Conservation (phyloP, 2,113 vertebrate genomes). For the Amazona guildingii region DNA sequence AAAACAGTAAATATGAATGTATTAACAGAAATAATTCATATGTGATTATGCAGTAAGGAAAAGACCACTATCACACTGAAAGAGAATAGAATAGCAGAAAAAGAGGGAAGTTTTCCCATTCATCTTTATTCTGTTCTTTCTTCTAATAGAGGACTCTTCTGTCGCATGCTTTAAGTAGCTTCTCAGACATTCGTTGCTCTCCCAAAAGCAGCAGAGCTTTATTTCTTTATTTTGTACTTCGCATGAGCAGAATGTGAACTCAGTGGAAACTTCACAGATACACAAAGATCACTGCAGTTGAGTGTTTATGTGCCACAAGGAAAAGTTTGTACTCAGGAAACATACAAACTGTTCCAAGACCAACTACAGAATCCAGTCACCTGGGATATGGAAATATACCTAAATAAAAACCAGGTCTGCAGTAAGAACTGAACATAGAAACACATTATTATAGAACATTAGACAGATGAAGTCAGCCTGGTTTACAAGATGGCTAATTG, state of each 20-base stretch:
- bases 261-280: not conserved
- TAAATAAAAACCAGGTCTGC: not conserved
- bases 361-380: not conserved
- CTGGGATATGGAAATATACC: not conserved
- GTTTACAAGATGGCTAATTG: not conserved
- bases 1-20: not conserved
- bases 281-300: not conserved
- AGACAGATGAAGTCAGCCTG: not conserved
- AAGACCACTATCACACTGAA: not conserved
- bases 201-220: not conserved
- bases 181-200: not conserved
- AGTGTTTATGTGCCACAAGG: not conserved
- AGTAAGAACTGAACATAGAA: not conserved
- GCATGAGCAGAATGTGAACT: not conserved
- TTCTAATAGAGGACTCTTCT: not conserved
- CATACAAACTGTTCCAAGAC: not conserved
- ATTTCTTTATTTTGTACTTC: not conserved
- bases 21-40: not conserved
- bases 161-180: not conserved
- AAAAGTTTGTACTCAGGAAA: not conserved
- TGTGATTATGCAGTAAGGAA: not conserved
- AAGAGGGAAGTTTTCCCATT: not conserved
- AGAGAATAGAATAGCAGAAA: not conserved
- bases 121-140: not conserved
- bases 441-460: not conserved